A percentile compares a stretch with the other conserved stretches of the same genome.
Conservation (phyloP, 1,140 invertebrate genomes). For the Cotesia typhae region DNA sequence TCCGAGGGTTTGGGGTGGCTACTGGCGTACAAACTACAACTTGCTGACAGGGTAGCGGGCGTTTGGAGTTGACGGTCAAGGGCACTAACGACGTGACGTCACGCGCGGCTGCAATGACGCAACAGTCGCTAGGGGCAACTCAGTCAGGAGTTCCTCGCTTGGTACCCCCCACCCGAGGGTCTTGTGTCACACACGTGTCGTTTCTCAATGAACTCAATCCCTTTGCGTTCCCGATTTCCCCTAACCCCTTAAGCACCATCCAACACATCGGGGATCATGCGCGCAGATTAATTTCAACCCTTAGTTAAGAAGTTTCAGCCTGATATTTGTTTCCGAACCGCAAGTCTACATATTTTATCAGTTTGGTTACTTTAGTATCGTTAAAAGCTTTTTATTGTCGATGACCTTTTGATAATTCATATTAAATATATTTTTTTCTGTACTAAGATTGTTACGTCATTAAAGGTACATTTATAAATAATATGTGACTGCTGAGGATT, state of each 20-base stretch:
- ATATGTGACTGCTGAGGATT: no score
- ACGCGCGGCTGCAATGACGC: constrained; percentile 43
- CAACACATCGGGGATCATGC: not conserved
- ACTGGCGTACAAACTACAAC: constrained; percentile 1
- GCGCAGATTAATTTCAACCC: not conserved
- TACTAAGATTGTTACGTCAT: constrained; percentile 14
- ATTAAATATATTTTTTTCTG: not conserved
- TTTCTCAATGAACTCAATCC: constrained; percentile 40
- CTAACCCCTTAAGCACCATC: constrained; percentile 7
- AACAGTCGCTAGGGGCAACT: constrained; percentile 41
- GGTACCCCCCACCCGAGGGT: constrained; percentile 32
- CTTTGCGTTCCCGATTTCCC: not conserved
- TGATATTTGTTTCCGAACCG: not conserved
- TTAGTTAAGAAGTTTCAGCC: not conserved
- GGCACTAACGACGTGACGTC: constrained; percentile 42
- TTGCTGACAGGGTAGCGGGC: constrained; percentile 19
- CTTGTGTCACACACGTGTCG: constrained; percentile 40
- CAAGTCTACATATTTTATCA: not conserved
- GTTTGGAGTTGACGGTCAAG: constrained; percentile 36
- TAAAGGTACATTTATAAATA: not conserved
- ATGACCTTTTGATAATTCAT: constrained; percentile 30
- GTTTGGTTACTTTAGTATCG: not conserved
- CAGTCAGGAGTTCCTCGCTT: constrained; percentile 32
- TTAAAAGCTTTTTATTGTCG: constrained; percentile 7
- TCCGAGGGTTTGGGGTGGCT: constrained; percentile 6